Base-by-base conservation (phyloP, 2,888 invertebrate species). In the Chalcis sispes region DNA sequence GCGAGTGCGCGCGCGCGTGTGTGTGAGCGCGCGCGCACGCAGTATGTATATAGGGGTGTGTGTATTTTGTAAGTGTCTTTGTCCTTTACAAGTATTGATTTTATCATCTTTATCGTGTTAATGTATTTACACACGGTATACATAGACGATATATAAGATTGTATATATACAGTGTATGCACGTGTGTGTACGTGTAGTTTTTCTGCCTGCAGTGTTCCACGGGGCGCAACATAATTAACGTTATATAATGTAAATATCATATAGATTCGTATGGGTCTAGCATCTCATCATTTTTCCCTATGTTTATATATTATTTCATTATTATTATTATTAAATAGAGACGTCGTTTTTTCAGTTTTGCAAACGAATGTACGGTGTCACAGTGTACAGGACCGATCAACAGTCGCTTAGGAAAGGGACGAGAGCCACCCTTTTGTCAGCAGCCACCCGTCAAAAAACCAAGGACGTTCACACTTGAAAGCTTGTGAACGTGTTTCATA, bases 241-340 rank as follows among this genome's bases (percentile, higher is more conserved):
- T 84, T 81, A 82, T 85, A 78, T 84, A 85, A 84, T 86, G 83
- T 85, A 85, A 85, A 85, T 84, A 85, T 84, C 80, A 82, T 83
- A 86, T 83, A 83, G 83, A 86, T 85, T 85, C 81, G 82, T 85
- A 83, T 81, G 83, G 80, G 83, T 84, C 72, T 78, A 85, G 82
- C 82, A 81, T 79, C 77, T 75, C 71, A 72, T 72, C 61, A 72
- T 71, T 64, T 66, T 74, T 72, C 46, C 61, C 72, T 75, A 72
- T 80, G 66, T 78, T 65, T 74, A 77, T 79, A 80, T 80, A 79
- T 80, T 77, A 77, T 77, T 74, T 79, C 76, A 76, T 74, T 72
- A 77, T 75, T 77, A 77, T 75, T 77, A 78, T 79, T 79, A 76
- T 78, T 80, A 52, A 73, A 79, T 79, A 79, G 73, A 77, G 78